These are phyloP conservation scores for Phallusia fumigata DNA, from an alignment of 23 tunicate species.

Conservation along the genomic window DNA sequence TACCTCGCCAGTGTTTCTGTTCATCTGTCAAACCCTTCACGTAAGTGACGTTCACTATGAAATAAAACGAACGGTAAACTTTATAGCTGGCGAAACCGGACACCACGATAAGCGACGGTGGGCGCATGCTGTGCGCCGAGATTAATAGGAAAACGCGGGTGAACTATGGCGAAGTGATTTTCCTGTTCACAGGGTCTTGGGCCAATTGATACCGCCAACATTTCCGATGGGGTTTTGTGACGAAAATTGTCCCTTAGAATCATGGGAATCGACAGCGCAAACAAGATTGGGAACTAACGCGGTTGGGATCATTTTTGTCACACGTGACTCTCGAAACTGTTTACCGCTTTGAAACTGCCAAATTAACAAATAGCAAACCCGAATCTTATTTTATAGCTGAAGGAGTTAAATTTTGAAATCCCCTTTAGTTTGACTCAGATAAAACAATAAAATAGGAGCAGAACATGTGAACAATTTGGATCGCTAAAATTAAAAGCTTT, in stretches of 20 bases:
- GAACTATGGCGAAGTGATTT: not conserved
- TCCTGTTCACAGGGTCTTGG: not conserved
- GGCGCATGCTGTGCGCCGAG: not conserved
- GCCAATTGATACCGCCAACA: not conserved
- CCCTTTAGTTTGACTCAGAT: too few relatives aligned
- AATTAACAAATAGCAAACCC: too few relatives aligned
- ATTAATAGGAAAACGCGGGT: not conserved
- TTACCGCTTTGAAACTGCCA: too few relatives aligned
- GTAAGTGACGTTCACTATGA: not conserved
- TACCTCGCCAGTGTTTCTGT: too few relatives aligned
- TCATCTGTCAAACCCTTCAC: not conserved
- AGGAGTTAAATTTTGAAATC: too few relatives aligned
- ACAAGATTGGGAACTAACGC: not conserved
- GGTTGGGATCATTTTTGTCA: too few relatives aligned
- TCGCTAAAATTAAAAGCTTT: too few relatives aligned
- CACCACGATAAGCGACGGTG: not conserved
- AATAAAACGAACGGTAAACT: too few relatives aligned
- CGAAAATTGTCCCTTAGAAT: constrained; percentile 6
- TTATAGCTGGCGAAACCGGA: not conserved
- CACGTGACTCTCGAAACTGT: too few relatives aligned
- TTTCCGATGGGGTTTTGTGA: constrained; percentile 7
- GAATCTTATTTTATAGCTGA: too few relatives aligned
- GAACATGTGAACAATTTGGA: too few relatives aligned
- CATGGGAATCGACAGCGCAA: not conserved
- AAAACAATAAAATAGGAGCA: too few relatives aligned